phyloP scores from a whole-genome alignment of 1,140 invertebrate species.

The Conus ventricosus region DNA sequence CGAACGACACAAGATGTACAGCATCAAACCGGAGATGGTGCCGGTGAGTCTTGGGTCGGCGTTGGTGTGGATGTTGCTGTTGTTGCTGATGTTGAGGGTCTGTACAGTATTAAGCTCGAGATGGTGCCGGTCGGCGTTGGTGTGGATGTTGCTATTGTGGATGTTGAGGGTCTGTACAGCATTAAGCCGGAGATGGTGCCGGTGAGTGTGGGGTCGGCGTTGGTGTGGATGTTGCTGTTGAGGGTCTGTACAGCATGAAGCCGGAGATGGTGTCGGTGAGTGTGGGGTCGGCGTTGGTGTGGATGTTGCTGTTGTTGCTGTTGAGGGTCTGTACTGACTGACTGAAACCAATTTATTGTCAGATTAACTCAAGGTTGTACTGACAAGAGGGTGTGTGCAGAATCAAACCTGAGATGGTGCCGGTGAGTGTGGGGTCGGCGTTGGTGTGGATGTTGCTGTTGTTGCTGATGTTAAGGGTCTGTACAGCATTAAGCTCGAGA shows the following conservation, averaged over 20 bases:
- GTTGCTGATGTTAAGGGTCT: neutral
- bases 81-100: neutral
- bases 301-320: neutral
- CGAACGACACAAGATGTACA: slow-evolving; percentile 56
- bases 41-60: slow-evolving; percentile 41
- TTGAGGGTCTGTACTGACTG: slow-evolving; percentile 38
- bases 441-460: neutral
- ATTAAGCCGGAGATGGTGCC: slow-evolving; percentile 58
- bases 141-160: neutral
- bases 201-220: slow-evolving; percentile 37
- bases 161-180: slow-evolving; percentile 38
- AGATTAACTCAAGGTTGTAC: too few relatives aligned
- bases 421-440: neutral
- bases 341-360: too few relatives aligned
- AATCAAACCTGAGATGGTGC: slow-evolving; percentile 58
- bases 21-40: slow-evolving; percentile 59
- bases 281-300: neutral
- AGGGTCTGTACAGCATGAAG: slow-evolving; percentile 50
- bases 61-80: too few relatives aligned
- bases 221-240: neutral
- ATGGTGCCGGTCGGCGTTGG: slow-evolving; percentile 44
- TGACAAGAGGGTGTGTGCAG: slow-evolving; percentile 43
- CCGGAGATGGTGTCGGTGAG: slow-evolving; percentile 58
- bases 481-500: neutral
- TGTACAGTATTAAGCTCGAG: slow-evolving; percentile 56